These are phyloP conservation scores for Drosophila baimaii DNA, from an alignment of 1,140 invertebrate genomes.

Conservation along the genomic window DNA sequence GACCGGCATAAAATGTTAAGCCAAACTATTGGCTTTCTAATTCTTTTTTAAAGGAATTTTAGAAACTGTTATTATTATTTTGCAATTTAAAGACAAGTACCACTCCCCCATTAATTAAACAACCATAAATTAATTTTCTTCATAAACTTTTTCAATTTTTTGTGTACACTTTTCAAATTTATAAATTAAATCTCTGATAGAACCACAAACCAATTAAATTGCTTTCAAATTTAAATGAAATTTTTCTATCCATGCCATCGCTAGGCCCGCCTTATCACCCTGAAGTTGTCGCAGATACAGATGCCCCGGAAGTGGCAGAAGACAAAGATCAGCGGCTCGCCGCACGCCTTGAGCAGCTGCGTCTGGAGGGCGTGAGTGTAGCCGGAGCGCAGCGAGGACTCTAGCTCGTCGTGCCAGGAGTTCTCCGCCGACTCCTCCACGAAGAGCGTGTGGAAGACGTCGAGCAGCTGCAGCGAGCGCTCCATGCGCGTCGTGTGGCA, in stretches of 20 bases:
- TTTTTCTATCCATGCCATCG: no score
- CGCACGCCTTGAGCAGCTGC: conserved; percentile 42
- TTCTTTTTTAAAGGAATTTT: background rate
- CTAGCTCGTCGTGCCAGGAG: conserved; percentile 68
- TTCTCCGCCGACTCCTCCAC: conserved; percentile 55
- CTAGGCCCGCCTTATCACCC: conserved; percentile 48
- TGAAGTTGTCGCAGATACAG: conserved; percentile 65
- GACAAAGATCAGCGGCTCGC: conserved; percentile 62
- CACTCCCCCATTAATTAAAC: no score
- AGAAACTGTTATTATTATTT: background rate
- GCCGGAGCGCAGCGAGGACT: conserved; percentile 41
- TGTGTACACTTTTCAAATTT: conserved; percentile 1
- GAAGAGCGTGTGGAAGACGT: conserved; percentile 52
- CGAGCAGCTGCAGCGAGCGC: conserved; percentile 58
- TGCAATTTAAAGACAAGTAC: no score
- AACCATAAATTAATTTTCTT: background rate
- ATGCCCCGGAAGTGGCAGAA: conserved; percentile 63
- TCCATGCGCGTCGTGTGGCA: conserved; percentile 55
- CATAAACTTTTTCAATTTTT: background rate
- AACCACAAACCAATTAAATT: background rate
- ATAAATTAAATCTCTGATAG: background rate
- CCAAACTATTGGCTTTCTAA: background rate
- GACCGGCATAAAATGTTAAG: no score
- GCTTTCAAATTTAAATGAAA: background rate
- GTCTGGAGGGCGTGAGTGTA: conserved; percentile 39